Conservation (phyloP, 2,113 vertebrate genomes). For the Desmodus rotundus region DNA sequence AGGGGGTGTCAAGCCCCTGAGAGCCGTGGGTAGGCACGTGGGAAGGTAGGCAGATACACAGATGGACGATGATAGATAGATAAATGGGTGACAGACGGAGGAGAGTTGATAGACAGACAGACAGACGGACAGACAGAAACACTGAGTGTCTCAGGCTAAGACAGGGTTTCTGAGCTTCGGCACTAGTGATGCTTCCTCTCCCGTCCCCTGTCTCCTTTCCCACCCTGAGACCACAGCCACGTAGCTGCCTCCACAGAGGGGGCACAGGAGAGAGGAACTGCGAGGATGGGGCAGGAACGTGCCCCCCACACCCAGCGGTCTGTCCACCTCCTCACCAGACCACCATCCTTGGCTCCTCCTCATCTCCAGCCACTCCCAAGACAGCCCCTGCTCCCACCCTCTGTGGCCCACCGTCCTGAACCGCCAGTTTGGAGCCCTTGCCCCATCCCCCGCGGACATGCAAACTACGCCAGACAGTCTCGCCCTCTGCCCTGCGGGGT, state of each 20-base stretch:
- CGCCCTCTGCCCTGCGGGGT: rapidly evolving
- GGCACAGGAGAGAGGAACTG: background rate
- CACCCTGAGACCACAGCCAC: background rate
- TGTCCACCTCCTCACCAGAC: rapidly evolving
- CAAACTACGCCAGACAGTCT: rapidly evolving
- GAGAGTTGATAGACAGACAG: background rate
- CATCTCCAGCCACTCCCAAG: no score
- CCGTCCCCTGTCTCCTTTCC: rapidly evolving
- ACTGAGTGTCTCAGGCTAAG: background rate
- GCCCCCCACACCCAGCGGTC: background rate
- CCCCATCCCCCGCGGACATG: background rate
- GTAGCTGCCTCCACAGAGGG: rapidly evolving
- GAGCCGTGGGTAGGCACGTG: no score
- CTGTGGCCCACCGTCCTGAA: background rate
- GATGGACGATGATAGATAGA: no score
- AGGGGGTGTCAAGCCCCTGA: rapidly evolving
- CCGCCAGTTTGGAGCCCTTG: background rate
- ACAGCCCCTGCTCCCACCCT: no score
- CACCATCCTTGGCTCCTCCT: background rate
- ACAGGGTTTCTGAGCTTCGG: background rate
- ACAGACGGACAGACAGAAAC: background rate
- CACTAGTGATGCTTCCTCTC: background rate
- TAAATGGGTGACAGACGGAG: no score
- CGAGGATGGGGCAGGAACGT: background rate
- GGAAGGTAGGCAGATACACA: no score